Base-by-base conservation (phyloP, 2,888 invertebrate genomes). In the Biston stratarius region DNA sequence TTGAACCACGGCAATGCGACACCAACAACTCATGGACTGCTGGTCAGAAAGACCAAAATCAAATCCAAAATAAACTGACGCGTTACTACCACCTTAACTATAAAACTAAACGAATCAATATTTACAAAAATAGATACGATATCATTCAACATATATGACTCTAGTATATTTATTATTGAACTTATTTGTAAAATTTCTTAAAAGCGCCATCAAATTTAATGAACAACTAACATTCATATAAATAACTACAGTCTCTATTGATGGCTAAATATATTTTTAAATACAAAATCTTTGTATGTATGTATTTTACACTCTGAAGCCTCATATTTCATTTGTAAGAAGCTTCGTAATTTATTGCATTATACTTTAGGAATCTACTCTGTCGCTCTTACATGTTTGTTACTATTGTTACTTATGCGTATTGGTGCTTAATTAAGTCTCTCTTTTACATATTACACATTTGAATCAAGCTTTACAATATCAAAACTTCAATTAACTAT, bases 141-240 rank as follows among this genome's bases (percentile, higher is more conserved):
- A 71, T 62, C 69, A 63, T 67, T 68, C 72, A 81, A 77, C 68
- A 66, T 61, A 77, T 76, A 79, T 76, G 62, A 72, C 77, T 71
- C 76, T 78, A 76, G 78, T 74, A 70, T 72, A 78, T 71, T 69
- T 71, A 78, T 70, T 70, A 69, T 72, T 73, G 76, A 81, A 82
- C 77, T 77, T 80, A 80, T 76, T 73, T 78, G 79, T 83, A 83
- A 82, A 85, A 79, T 77, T 78, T 84, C 77, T 76, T 82, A 83
- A 82, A 88, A 89, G 89, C 88, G 86, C 84, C 85, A 84, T 85
- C 79, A 74, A 82, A 72, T 73, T 74, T 74, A 73, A 85, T 83
- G 86, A 89, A 90, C 87, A 83, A 85, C 91, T 91, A 91, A 91
- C 90, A 90, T 88, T 90, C 75, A 91, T 90, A 88, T 89, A 90